Evolutionary conservation across 2,797 vertebrate genomes (phyloP).

Genomic region (Lithobates pipiens): DNA sequence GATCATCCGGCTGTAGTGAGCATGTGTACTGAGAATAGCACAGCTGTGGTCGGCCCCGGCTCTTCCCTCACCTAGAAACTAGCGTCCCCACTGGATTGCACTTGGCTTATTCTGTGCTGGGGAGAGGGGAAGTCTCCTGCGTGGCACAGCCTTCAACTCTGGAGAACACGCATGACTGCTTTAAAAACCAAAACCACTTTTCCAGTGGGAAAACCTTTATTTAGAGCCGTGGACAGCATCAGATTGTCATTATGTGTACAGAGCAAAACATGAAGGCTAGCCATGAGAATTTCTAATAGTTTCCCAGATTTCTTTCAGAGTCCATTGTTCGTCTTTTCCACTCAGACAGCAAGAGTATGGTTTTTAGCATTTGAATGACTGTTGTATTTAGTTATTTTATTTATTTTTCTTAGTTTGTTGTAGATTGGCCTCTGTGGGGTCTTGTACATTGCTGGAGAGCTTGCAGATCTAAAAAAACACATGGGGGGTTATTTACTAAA

Average conservation of each 20-base stretch:
- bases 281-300: conserved; percentile 89
- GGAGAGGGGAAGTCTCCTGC: conserved; percentile 43
- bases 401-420: no score
- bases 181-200: conserved; percentile 2
- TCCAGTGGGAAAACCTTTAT: conserved; percentile 41
- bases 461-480: no score
- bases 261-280: conserved; percentile 85
- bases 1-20: conserved; percentile 36
- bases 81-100: conserved; percentile 36
- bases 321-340: background rate
- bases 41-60: conserved; percentile 45
- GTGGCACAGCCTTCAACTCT: background rate
- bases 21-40: conserved; percentile 46
- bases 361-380: no score
- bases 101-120: conserved; percentile 53
- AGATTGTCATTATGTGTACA: conserved; percentile 8
- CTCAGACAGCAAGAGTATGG: no score
- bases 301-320: background rate
- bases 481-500: no score
- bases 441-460: no score
- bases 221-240: conserved; percentile 4
- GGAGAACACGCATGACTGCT: conserved; percentile 38
- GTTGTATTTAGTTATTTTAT: no score
- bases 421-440: no score
- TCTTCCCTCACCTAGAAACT: conserved; percentile 51